Evolutionary conservation across 2,797 vertebrate genomes (phyloP), one percentile per base, ranked within the genome.

Genomic region (Malacoraja senta): DNA sequence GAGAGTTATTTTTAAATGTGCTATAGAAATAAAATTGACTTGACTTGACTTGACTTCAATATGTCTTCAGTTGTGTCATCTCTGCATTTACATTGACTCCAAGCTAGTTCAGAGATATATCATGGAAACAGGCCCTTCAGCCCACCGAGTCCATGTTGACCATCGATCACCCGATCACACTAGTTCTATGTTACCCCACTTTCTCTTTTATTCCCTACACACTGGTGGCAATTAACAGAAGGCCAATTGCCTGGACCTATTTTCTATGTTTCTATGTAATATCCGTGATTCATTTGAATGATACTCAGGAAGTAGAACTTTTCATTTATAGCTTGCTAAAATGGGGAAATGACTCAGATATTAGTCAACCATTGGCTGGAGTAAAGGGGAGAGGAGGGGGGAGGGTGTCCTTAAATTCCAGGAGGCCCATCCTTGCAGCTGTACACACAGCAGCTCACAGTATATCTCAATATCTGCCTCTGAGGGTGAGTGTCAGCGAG

Each of bases 311-410:
- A 88, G 8, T 68, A n/a, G 61, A 88, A 17, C 7, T 32, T 65
- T 15, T 61, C 83, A 15, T 88, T 24, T 86, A 58, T 32, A 88
- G n/a, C 32, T 88, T 21, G 8, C 29, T 68, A 63, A 63, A 86
- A 68, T 68, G n/a, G 21, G 44, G 17, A 21, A 88, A 68, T 88
- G 84, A 68, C 84, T 88, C 61, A 88, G 61, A 88, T 32, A 88
- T 68, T 32, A 44, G 63, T 88, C 6, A 88, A 35, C 61, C 61
- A 88, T 17, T 24, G 84, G 84, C 84, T 68, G n/a, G n/a, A n/a
- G n/a, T 8, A 65, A 26, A 61, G 71, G 21, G 71, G 19, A 74
- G 21, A 72, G 71, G 1, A 72, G 17, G 21, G 21, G 44, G 44
- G 44, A 2, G 44, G 71, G 32, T 68, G 68, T 65, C n/a, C n/a